Conservation (phyloP, 1,140 invertebrate species). For the Orius laevigatus region DNA sequence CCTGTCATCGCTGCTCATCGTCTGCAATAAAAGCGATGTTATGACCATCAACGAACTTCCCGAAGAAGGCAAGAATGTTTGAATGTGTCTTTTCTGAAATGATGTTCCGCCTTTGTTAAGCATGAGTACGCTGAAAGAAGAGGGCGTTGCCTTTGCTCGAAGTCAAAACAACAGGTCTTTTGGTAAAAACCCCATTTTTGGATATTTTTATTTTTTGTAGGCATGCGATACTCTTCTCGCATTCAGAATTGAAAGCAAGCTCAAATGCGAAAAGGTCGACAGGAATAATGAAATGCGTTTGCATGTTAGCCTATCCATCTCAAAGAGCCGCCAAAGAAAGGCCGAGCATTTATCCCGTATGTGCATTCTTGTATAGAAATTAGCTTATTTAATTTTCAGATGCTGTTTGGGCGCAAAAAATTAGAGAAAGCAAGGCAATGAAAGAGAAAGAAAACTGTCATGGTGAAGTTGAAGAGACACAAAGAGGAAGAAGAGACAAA, state of each 20-base stretch:
- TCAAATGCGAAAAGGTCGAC: conserved; percentile 74
- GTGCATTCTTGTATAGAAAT: too few relatives aligned
- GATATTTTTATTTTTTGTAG: conserved; percentile 31
- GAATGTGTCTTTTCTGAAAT: conserved; percentile 48
- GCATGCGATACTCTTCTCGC: conserved; percentile 86
- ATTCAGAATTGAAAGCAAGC: conserved; percentile 81
- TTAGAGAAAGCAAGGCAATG: conserved; percentile 10
- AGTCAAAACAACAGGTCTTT: conserved; percentile 70
- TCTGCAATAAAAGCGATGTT: conserved; percentile 89
- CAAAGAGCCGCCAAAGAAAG: conserved; percentile 66
- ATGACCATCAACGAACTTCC: conserved; percentile 61
- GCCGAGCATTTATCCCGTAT: conserved; percentile 58
- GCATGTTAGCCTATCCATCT: conserved; percentile 75
- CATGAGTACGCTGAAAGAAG: conserved; percentile 86
- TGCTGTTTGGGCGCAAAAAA: conserved; percentile 18
- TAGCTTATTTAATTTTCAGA: conserved; percentile 14
- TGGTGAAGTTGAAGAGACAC: conserved; percentile 33
- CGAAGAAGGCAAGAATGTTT: conserved; percentile 46
- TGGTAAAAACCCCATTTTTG: too few relatives aligned
- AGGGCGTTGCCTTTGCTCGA: conserved; percentile 88
- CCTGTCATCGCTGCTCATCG: conserved; percentile 82
- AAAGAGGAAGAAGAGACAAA: conserved; percentile 54
- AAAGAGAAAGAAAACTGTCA: conserved; percentile 31
- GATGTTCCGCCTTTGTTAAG: conserved; percentile 62
- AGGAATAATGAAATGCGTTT: conserved; percentile 83